These are phyloP conservation scores for Atlantisia rogersi DNA, from an alignment of 2,113 vertebrate genomes.

Conservation along the genomic window DNA sequence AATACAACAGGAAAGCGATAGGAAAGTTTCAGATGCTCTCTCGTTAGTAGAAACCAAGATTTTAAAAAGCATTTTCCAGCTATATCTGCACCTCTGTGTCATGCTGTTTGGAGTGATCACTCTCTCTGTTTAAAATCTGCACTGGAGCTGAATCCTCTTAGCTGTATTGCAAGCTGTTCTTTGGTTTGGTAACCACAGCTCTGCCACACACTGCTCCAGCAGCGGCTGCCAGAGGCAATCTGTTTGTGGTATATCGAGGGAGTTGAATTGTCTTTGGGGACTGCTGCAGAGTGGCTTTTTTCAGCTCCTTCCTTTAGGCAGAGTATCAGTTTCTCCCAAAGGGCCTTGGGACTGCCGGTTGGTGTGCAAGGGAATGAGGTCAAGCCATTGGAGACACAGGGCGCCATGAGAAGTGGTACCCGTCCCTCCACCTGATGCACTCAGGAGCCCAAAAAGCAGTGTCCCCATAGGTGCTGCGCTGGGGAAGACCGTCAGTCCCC, in stretches of 20 bases:
- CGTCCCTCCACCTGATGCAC: rapidly evolving
- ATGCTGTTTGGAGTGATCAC: background rate
- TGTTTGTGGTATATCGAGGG: background rate
- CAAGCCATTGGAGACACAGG: background rate
- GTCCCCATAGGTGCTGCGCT: background rate
- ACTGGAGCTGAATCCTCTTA: background rate
- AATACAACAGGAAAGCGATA: background rate
- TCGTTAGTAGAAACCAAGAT: background rate
- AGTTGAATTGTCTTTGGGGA: background rate
- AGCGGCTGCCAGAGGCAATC: background rate
- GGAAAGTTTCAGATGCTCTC: background rate
- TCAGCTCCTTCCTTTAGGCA: background rate
- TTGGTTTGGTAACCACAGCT: background rate
- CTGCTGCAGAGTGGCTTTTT: background rate
- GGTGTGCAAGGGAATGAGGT: background rate
- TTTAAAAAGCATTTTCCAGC: background rate
- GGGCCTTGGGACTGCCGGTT: background rate
- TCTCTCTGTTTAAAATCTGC: background rate
- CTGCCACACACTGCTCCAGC: background rate
- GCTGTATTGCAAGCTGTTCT: background rate
- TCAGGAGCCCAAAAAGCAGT: background rate
- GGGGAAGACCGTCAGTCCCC: no score
- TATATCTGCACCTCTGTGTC: background rate
- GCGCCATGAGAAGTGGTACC: rapidly evolving
- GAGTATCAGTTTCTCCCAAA: background rate